Conservation (phyloP, 2,888 invertebrate genomes). For the Epirrita christyi region DNA sequence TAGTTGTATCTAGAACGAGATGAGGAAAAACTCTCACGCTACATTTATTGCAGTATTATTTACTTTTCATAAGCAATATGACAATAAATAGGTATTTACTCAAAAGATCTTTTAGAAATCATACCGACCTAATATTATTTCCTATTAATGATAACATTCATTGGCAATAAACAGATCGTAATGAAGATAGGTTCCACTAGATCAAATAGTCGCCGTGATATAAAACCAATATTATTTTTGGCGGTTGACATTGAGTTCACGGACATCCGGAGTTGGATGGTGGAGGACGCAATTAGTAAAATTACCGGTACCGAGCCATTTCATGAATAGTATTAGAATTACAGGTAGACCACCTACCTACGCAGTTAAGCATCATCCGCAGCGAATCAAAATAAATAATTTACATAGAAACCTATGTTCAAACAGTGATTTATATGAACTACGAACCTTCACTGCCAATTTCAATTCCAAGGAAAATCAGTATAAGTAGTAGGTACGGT, state of each 20-base stretch:
- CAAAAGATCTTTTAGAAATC: background rate
- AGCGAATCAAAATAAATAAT: conserved; percentile 7
- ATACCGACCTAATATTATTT: background rate
- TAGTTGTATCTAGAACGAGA: conserved; percentile 15
- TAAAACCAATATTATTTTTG: conserved; percentile 34
- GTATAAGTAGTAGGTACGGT: background rate
- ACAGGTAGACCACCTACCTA: background rate
- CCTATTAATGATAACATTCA: background rate
- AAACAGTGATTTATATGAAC: conserved; percentile 38
- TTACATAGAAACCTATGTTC: conserved; percentile 41
- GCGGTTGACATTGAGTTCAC: conserved; percentile 45
- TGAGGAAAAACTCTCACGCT: conserved; percentile 23
- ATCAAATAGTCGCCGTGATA: background rate
- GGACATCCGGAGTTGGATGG: conserved; percentile 44
- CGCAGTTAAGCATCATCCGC: background rate
- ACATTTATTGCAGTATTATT: conserved; percentile 5
- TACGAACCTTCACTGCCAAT: conserved; percentile 22
- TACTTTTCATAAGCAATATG: conserved; percentile 5
- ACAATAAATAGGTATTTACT: background rate
- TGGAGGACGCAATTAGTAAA: conserved; percentile 49
- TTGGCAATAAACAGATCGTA: conserved; percentile 12
- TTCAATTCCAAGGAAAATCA: conserved; percentile 8
- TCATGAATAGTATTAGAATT: background rate
- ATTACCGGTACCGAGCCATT: conserved; percentile 34
- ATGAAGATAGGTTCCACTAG: background rate